Base-by-base conservation (phyloP, 1,140 invertebrate genomes). In the Zaprionus camerounensis region DNA sequence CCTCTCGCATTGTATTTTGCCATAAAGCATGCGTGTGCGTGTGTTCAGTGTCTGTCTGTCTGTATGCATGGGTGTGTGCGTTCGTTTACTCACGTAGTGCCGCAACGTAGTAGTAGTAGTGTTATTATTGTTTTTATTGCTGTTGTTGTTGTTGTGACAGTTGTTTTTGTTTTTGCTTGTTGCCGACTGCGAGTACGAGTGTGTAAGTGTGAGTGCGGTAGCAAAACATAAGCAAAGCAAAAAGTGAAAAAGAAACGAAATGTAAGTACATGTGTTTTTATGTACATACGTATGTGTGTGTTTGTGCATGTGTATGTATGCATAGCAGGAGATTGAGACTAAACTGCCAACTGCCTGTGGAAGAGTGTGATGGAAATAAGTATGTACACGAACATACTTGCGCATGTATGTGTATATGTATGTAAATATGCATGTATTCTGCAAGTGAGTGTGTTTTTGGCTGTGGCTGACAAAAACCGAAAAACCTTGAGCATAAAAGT, bases 221-320 rank as follows among this genome's bases (percentile, higher is more conserved):
- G 83, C 83, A 87, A 87, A 87, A 87, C 83, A 87, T 78, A 82
- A 75, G 81, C 80, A 88, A 87, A 88, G 83, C 85, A 84, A 87
- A 88, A 88, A 78, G 81, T 59, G 78, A 86, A 88, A 81, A 82
- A 78, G 78, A 82, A 80, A 74, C 58, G 73, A 78, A 78, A 64
- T 65, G 64, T 55, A 71, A 76, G 74, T 76, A 72, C 58, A 63
- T 76, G 61, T 75, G 57, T 73, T 58, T 67, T 36, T 63, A 41
- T 62, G 51, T 66, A 56, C 20, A 34, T 65, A 65, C 17, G 17
- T 62, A 26, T 34, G 61, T 34, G 38, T 51, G 57, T 44, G 41
- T 59, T 58, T 28, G 49, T 51, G 62, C 38, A 49, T 61, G 31
- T 49, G 62, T 65, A 36, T 74, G 49, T 64, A 59, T 44, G 71